phyloP scores from a whole-genome alignment of 1,140 invertebrate genomes.

The Lycorma delicatula region DNA sequence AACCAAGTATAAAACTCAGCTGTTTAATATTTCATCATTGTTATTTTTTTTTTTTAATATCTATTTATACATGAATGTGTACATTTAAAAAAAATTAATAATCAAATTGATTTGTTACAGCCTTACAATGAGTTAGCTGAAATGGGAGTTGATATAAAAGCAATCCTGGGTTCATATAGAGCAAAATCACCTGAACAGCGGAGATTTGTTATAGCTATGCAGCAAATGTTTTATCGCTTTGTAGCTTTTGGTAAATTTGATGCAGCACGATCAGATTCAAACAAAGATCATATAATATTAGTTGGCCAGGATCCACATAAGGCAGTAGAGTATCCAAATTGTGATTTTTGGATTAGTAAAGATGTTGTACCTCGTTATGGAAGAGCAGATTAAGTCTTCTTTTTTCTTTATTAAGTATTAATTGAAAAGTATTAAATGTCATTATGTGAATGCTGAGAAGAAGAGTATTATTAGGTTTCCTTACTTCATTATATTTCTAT shows the following conservation, averaged over 20 bases:
- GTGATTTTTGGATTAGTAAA: conserved; percentile 64
- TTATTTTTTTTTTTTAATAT: too few species aligned
- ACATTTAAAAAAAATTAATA: too few species aligned
- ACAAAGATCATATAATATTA: conserved; percentile 38
- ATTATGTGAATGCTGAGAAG: too few species aligned
- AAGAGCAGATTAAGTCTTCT: conserved; percentile 26
- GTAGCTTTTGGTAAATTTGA: conserved; percentile 61
- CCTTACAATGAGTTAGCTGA: conserved; percentile 47
- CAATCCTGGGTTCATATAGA: conserved; percentile 67
- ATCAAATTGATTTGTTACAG: conserved; percentile 26
- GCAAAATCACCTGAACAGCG: conserved; percentile 58
- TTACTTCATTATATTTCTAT: too few species aligned
- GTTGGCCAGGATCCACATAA: conserved; percentile 58
- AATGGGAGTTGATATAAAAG: conserved; percentile 58
- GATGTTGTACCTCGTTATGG: conserved; percentile 63
- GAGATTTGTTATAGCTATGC: conserved; percentile 65
- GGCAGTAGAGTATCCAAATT: conserved; percentile 52
- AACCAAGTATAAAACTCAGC: too few species aligned
- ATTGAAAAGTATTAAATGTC: too few species aligned
- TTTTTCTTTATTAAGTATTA: too few species aligned
- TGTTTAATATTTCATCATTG: too few species aligned
- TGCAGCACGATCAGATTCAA: conserved; percentile 39
- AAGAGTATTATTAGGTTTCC: too few species aligned
- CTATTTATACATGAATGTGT: too few species aligned
- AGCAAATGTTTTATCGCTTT: conserved; percentile 71